phyloP scores from a whole-genome alignment of 2,113 vertebrate species.

The Oenanthe melanoleuca region DNA sequence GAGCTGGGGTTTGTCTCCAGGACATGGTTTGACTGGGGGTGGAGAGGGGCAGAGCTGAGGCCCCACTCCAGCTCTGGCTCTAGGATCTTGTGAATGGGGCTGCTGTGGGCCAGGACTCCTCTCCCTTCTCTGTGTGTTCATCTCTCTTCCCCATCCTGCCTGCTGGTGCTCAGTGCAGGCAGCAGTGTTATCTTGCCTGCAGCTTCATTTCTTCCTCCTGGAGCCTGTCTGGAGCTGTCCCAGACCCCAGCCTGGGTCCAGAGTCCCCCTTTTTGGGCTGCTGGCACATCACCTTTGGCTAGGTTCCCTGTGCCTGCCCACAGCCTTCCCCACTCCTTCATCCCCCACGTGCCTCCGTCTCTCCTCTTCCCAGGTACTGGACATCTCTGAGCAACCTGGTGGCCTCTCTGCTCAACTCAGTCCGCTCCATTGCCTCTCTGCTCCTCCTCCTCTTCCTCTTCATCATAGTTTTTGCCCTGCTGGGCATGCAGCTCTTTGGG shows the following conservation, averaged over 20 bases:
- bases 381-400: constrained; percentile 92
- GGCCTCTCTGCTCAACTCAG: constrained; percentile 93
- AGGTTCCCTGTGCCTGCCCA: not conserved
- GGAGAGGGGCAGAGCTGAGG: not conserved
- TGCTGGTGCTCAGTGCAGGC: not conserved
- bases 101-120: not conserved
- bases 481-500: constrained; percentile 99
- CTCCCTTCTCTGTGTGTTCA: not conserved
- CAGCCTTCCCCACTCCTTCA: not conserved
- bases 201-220: not conserved
- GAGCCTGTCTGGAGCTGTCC: not conserved
- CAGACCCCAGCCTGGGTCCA: not conserved
- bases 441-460: constrained; percentile 97
- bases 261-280: not conserved
- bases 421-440: constrained; percentile 94
- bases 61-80: not conserved
- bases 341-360: not conserved
- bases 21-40: not conserved
- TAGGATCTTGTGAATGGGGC: not conserved
- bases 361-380: constrained; percentile 84
- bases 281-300: not conserved
- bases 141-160: not conserved
- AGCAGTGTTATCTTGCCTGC: not conserved
- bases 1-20: not conserved
- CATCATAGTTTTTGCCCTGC: constrained; percentile 91